These are phyloP conservation scores for Abramis brama DNA, from an alignment of 2,113 vertebrate species.

Conservation along the genomic window DNA sequence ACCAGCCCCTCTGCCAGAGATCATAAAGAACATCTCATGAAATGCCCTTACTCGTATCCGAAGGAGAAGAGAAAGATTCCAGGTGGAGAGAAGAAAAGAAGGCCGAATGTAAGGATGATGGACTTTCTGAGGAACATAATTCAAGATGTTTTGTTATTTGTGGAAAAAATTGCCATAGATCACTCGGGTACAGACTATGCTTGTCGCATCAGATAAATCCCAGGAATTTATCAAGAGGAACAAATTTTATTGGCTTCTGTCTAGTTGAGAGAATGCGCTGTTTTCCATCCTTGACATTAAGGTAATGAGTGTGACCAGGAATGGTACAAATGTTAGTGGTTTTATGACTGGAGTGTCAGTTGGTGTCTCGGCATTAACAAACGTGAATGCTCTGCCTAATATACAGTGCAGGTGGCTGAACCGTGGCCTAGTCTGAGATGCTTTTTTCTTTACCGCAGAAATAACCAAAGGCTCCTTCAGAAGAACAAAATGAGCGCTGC, in stretches of 20 bases:
- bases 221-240: constrained; percentile 51
- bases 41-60: constrained; percentile 57
- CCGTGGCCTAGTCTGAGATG: constrained; percentile 14
- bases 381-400: constrained; percentile 16
- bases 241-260: constrained; percentile 34
- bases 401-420: constrained; percentile 18
- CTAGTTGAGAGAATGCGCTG: neutral
- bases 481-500: constrained; percentile 92
- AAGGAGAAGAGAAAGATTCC: constrained; percentile 55
- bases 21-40: constrained; percentile 65
- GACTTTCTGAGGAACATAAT: constrained; percentile 58
- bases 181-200: constrained; percentile 45
- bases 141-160: constrained; percentile 60
- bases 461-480: constrained; percentile 85
- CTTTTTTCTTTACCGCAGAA: constrained; percentile 73
- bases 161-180: constrained; percentile 47
- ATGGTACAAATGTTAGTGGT: constrained; percentile 43
- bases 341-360: constrained; percentile 35
- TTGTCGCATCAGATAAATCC: constrained; percentile 59
- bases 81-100: constrained; percentile 49
- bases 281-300: constrained; percentile 41
- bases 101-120: constrained; percentile 23
- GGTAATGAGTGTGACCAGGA: constrained; percentile 42
- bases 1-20: constrained; percentile 60
- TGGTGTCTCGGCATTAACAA: constrained; percentile 17